phyloP scores from a whole-genome alignment of 2,797 vertebrate species.

The Lutjanus campechanus region DNA sequence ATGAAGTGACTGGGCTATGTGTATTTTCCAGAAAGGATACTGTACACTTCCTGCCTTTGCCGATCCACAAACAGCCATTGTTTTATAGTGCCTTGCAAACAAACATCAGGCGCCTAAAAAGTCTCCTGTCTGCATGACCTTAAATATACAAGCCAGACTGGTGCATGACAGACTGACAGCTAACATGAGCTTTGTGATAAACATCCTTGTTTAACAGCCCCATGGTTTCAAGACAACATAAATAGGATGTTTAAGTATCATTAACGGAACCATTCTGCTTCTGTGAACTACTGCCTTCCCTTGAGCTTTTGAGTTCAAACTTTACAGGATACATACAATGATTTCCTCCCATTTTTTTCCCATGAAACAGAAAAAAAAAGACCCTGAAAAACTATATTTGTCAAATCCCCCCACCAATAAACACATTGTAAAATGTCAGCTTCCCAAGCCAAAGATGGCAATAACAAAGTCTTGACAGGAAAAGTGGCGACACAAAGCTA shows the following conservation, averaged over 20 bases:
- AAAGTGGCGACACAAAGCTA: conserved; percentile 62
- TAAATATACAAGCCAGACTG: conserved; percentile 45
- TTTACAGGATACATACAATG: conserved; percentile 63
- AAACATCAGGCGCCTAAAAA: conserved; percentile 68
- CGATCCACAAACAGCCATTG: conserved; percentile 76
- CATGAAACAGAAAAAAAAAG: conserved; percentile 53
- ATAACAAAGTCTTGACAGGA: conserved; percentile 69
- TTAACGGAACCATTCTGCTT: conserved; percentile 56
- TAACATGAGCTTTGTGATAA: conserved; percentile 45
- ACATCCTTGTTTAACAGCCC: conserved; percentile 57
- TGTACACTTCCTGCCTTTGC: conserved; percentile 68
- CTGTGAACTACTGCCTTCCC: conserved; percentile 47
- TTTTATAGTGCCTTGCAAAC: conserved; percentile 67
- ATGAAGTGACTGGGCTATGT: conserved; percentile 69
- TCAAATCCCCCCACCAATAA: conserved; percentile 58
- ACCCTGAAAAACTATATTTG: conserved; percentile 62
- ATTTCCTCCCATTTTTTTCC: conserved; percentile 61
- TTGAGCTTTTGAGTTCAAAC: conserved; percentile 53
- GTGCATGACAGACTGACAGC: conserved; percentile 33
- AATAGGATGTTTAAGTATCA: conserved; percentile 64
- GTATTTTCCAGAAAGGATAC: conserved; percentile 76
- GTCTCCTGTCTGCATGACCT: conserved; percentile 50
- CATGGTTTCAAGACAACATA: conserved; percentile 60
- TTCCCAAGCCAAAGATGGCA: conserved; percentile 59
- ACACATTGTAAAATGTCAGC: conserved; percentile 71